These are phyloP conservation scores for Pharmacophagus antenor DNA, from an alignment of 2,888 invertebrate genomes.

Conservation along the genomic window DNA sequence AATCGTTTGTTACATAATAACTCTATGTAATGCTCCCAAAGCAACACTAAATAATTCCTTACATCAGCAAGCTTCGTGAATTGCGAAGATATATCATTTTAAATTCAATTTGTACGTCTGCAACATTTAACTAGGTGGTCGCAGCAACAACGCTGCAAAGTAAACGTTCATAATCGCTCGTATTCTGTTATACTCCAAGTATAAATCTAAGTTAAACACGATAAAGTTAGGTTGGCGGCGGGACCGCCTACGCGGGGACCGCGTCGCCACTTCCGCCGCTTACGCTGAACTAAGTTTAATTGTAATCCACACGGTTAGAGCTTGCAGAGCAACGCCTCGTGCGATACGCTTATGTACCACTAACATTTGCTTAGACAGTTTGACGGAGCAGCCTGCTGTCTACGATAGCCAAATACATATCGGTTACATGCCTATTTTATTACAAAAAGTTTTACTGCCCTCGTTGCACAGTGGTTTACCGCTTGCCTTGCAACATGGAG, in stretches of 20 bases:
- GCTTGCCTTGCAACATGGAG: too few species aligned
- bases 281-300: conserved; percentile 25
- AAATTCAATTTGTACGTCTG: not conserved
- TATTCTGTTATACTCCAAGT: conserved; percentile 13
- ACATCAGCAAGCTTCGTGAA: not conserved
- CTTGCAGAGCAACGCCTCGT: conserved; percentile 8
- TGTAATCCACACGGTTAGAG: conserved; percentile 24
- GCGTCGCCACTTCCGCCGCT: conserved; percentile 25
- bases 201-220: conserved; percentile 28
- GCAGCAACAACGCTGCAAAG: conserved; percentile 1
- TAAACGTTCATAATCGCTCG: conserved; percentile 11
- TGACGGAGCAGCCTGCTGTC: not conserved
- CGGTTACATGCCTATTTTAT: too few species aligned
- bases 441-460: too few species aligned
- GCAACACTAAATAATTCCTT: not conserved
- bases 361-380: conserved; percentile 17
- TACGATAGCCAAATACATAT: too few species aligned
- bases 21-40: too few species aligned
- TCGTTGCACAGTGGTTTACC: too few species aligned
- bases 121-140: conserved; percentile 14
- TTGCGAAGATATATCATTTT: not conserved
- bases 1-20: too few species aligned
- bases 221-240: conserved; percentile 26
- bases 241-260: conserved; percentile 24
- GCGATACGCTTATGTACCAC: conserved; percentile 12